Base-by-base conservation (phyloP, 2,888 invertebrate genomes). In the Calliphora vomitoria region DNA sequence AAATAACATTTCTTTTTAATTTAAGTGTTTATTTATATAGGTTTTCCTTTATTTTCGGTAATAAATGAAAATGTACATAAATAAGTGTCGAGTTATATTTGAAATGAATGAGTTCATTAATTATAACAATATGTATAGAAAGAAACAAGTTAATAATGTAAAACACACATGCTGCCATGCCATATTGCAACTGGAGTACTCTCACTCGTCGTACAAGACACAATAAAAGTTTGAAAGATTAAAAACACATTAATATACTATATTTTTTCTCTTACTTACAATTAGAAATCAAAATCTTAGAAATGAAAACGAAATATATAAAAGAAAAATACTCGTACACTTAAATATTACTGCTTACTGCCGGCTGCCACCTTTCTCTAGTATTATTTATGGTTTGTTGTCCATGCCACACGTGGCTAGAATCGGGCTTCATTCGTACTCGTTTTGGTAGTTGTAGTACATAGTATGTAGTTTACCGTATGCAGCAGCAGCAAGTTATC, bases 171-270 rank as follows among this genome's bases (percentile, higher is more conserved):
- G 4, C 35, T 44, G 20, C 68, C 8, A 20, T 44, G 20, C 68
- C 8, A 20, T n/a, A 25, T 20, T 47, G n/a, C 4, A 50, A 5
- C 31, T 25, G 2, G 55, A 18, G 18, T 3, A 25, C 25, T 25
- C 25, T 8, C 8, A n/a, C n/a, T n/a, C n/a, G n/a, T 18, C 20
- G 6, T 55, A 20, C 6, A 55, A 55, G 35, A 35, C 18, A 75
- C 58, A 31, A 58, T 82, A 79, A 75, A 58, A 83, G 10, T 78
- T 72, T 71, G 41, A 50, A 25, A 76, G 80, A 87, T 81, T 87
- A 87, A 87, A 87, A 87, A 78, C 38, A 76, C 80, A 87, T 87
- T 87, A 84, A 81, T 84, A n/a, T n/a, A n/a, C n/a, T n/a, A n/a
- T n/a, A 11, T 44, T 44, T 47, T 8, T 38, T 3, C 18, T 64